A percentile compares a stretch with the other conserved stretches of the same genome.
Conservation (phyloP, 2,888 invertebrate species). For the Hirtodrosophila alboralis region DNA sequence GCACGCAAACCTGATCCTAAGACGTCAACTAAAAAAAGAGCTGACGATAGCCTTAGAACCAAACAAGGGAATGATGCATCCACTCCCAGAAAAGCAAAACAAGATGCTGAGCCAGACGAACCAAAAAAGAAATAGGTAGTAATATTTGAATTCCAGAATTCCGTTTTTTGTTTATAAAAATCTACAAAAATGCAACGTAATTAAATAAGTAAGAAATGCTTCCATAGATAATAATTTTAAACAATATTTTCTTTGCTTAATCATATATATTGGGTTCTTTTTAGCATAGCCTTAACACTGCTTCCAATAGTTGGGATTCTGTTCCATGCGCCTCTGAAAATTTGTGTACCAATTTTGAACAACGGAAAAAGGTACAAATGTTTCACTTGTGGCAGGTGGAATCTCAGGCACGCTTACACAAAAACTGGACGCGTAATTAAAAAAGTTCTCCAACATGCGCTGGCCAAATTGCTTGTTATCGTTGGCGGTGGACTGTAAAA, state of each 20-base stretch:
- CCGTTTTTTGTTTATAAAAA: constrained; percentile 1
- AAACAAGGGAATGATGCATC: no score
- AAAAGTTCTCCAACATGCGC: constrained; percentile 96
- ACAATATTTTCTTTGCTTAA: constrained; percentile 10
- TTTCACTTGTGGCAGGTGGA: constrained; percentile 90
- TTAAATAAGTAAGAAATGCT: constrained; percentile 14
- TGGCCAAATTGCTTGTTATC: constrained; percentile 89
- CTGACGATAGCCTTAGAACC: no score
- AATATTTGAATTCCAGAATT: no score
- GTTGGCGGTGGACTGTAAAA: constrained; percentile 82
- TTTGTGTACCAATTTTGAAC: constrained; percentile 97
- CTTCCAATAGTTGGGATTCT: constrained; percentile 98
- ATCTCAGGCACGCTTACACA: constrained; percentile 91
- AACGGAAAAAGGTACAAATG: constrained; percentile 93
- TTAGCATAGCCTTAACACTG: constrained; percentile 54
- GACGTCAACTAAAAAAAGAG: no score
- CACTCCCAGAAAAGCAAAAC: not conserved
- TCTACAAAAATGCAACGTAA: not conserved
- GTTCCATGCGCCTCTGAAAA: constrained; percentile 93
- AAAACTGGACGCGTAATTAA: constrained; percentile 97
- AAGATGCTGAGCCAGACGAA: constrained; percentile 3
- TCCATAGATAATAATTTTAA: constrained; percentile 24
- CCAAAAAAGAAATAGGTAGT: constrained; percentile 1
- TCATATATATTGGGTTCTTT: not conserved
- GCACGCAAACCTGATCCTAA: not conserved